A percentile compares a stretch with the other conserved stretches of the same genome.
Conservation (phyloP, 2,113 vertebrate species). For the Xenopus tropicalis region DNA sequence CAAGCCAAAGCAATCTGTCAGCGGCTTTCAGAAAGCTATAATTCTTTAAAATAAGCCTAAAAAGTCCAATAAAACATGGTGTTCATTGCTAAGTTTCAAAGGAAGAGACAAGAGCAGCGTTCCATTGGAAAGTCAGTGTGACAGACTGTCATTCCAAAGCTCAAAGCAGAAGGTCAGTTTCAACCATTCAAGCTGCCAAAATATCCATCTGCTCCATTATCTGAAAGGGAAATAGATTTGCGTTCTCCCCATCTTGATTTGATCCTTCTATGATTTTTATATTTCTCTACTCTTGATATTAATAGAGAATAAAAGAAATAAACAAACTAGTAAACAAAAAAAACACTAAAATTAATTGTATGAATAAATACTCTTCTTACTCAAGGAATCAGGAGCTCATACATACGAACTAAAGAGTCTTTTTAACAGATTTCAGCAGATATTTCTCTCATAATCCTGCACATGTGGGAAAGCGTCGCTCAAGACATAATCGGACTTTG, state of each 20-base stretch:
- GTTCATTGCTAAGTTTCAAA: not conserved
- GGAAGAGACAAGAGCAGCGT: slow-evolving; percentile 6
- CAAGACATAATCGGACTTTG: slow-evolving; percentile 48
- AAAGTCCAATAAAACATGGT: slow-evolving; percentile 27
- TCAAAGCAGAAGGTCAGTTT: slow-evolving; percentile 70
- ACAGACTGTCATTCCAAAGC: slow-evolving; percentile 66
- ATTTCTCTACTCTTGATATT: slow-evolving; percentile 63
- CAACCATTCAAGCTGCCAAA: slow-evolving; percentile 69
- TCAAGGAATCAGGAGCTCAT: slow-evolving; percentile 52
- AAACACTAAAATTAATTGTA: slow-evolving; percentile 47
- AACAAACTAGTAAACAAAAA: slow-evolving; percentile 54
- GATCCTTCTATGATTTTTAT: slow-evolving; percentile 61
- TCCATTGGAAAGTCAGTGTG: slow-evolving; percentile 35
- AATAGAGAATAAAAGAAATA: slow-evolving; percentile 57
- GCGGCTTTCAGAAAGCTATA: too few relatives aligned
- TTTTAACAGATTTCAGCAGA: slow-evolving; percentile 50
- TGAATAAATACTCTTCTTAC: slow-evolving; percentile 46
- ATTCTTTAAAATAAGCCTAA: slow-evolving; percentile 9
- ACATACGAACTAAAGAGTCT: slow-evolving; percentile 48
- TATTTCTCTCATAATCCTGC: slow-evolving; percentile 53
- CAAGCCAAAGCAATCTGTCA: too few relatives aligned
- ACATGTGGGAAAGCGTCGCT: slow-evolving; percentile 56
- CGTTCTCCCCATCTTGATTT: slow-evolving; percentile 59
- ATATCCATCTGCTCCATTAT: slow-evolving; percentile 75
- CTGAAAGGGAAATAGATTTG: slow-evolving; percentile 73